Evolutionary conservation across 64 coral and sea anemone species (phyloP), one percentile per base, ranked within the genome.

Genomic region (Montipora sp.): DNA sequence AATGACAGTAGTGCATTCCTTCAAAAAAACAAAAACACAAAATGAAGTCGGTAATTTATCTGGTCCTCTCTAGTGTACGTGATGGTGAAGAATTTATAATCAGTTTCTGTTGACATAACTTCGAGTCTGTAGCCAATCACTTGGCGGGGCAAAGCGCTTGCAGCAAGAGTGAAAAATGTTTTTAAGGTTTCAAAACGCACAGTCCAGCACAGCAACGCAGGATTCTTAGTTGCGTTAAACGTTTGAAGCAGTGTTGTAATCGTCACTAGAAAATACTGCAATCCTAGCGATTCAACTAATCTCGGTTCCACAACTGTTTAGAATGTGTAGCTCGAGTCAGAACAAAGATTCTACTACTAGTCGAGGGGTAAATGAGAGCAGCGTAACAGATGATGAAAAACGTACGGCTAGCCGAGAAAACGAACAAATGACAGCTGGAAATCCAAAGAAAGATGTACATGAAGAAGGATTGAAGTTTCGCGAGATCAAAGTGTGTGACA

Each of bases 31-130:
- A 23, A 61, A 85, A 85, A 85, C 72, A 63, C 51, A 63, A 71
- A 48, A 85, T 71, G 65, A 67, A 70, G 71, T n/a, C 63, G 47
- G 71, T 85, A 50, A 85, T 48, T 49, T 70, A 85, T 85, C 48
- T 63, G 71, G 51, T 9, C 46, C 3, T 22, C 19, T 49, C 2
- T 9, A 48, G 46, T 5, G 27, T 70, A 85, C 82, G 82, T 85
- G 82, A 85, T 85, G 61, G 5, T n/a, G 18, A 19, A 85, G 65
- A 85, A 85, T 85, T 85, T 8, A 3, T 85, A 85, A 85, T 85
- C 15, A 85, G 65, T 8, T 50, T 8, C 7, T 85, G 59, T 85
- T 67, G 71, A 70, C 82, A 85, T 23, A 71, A 6, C 18, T 63
- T 23, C 16, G 0, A 43, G 12, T 1, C 12, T 19, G 48, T 10